These are phyloP conservation scores for Tridacna gigas DNA, from an alignment of 2,888 invertebrate genomes.

Conservation along the genomic window DNA sequence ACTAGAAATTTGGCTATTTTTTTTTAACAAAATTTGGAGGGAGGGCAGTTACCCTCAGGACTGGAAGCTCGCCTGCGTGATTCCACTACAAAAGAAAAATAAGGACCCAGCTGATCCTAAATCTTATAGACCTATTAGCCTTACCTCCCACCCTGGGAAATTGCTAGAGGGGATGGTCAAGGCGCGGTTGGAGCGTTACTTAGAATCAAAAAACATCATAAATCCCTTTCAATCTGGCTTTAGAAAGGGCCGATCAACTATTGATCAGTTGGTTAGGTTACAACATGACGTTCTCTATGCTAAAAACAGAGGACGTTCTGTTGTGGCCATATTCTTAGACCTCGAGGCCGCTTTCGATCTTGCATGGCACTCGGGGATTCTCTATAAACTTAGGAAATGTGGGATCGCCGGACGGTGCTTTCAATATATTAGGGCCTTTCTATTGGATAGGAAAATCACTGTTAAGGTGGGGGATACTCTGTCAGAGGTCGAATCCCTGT, in stretches of 20 bases:
- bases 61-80: constrained; percentile 35
- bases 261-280: too few relatives aligned
- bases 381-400: too few relatives aligned
- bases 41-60: constrained; percentile 4
- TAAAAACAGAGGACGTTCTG: too few relatives aligned
- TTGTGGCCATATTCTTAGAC: constrained; percentile 24
- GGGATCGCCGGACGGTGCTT: constrained; percentile 36
- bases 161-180: constrained; percentile 23
- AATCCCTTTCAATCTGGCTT: too few relatives aligned
- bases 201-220: constrained; percentile 22
- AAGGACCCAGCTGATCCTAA: too few relatives aligned
- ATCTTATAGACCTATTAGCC: too few relatives aligned
- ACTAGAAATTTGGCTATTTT: not conserved
- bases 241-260: constrained; percentile 7
- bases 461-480: constrained; percentile 22
- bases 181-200: not conserved
- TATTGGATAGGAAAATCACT: constrained; percentile 18
- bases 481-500: not conserved
- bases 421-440: constrained; percentile 25
- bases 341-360: too few relatives aligned
- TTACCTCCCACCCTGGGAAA: too few relatives aligned
- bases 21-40: constrained; percentile 11
- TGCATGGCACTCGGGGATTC: too few relatives aligned
- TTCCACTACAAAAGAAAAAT: too few relatives aligned
- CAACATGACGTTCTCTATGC: too few relatives aligned